Evolutionary conservation across 2,113 vertebrate species (phyloP).

Genomic region (Sinocyclocheilus maitianheensis): DNA sequence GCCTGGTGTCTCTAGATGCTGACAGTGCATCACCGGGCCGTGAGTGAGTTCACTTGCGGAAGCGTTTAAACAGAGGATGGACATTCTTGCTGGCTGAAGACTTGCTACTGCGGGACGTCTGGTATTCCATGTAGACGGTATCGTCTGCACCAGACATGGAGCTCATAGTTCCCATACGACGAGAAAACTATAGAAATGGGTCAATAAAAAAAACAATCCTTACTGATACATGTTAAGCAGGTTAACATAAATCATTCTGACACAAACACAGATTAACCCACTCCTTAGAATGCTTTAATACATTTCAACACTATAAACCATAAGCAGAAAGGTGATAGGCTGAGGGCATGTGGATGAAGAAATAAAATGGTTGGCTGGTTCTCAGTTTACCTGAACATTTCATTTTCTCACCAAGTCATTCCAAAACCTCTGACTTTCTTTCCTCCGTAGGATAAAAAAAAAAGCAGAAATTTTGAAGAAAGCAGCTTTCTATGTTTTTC

Average conservation of each 20-base stretch:
- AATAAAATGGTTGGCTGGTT: background rate
- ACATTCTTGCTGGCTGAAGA: conserved; percentile 72
- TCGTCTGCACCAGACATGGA: conserved; percentile 97
- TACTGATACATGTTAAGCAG: background rate
- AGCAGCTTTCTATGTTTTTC: too few species aligned
- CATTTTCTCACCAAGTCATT: background rate
- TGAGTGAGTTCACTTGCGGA: conserved; percentile 79
- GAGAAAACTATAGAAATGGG: conserved; percentile 76
- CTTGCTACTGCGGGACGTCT: conserved; percentile 78
- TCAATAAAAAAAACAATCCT: background rate
- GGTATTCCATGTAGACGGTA: conserved; percentile 93
- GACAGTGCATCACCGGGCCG: too few species aligned
- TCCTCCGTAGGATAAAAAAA: background rate
- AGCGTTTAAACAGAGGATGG: conserved; percentile 94
- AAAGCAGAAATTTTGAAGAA: background rate
- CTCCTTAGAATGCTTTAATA: background rate
- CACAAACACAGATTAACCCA: background rate
- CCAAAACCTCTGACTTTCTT: background rate
- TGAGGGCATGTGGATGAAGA: background rate
- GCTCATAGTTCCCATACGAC: conserved; percentile 91
- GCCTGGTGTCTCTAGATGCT: background rate
- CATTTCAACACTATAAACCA: background rate
- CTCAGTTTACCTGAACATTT: background rate
- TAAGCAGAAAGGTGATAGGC: background rate
- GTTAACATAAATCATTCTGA: background rate